A percentile compares a stretch with the other conserved stretches of the same genome.
These are phyloP conservation scores for Palythoa caribaeorum DNA, from an alignment of 92 coral and sea anemone species.

Conservation along the genomic window DNA sequence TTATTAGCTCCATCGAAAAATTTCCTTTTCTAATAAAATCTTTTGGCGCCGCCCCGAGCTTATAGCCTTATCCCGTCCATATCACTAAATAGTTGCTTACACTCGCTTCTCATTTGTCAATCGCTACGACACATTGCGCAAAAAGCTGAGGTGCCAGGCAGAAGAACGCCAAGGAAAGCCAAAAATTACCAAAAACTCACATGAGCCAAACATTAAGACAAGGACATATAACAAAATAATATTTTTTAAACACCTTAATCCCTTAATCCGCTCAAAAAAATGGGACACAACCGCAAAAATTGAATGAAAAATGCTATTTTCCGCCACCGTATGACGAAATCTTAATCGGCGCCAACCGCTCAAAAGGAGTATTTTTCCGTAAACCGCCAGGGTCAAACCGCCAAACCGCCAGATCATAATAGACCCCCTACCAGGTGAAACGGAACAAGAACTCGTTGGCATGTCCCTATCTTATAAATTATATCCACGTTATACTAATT, in stretches of 20 bases:
- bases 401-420: not conserved
- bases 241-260: not conserved
- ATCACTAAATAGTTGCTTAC: not conserved
- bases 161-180: not conserved
- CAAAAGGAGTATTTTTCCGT: not conserved
- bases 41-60: not conserved
- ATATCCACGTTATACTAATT: too few relatives aligned
- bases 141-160: not conserved
- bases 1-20: not conserved
- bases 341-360: too few relatives aligned
- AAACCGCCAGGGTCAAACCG: not conserved
- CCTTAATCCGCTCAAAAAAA: not conserved
- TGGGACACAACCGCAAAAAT: not conserved
- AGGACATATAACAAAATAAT: not conserved
- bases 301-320: not conserved
- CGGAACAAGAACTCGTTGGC: too few relatives aligned
- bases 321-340: not conserved
- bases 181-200: not conserved
- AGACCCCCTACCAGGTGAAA: too few relatives aligned
- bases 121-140: not conserved
- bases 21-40: not conserved
- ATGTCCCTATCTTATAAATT: too few relatives aligned
- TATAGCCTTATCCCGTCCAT: not conserved
- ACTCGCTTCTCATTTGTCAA: not conserved
- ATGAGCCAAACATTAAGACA: not conserved